Conservation (phyloP, 2,797 vertebrate species). For the Falco rusticolus region DNA sequence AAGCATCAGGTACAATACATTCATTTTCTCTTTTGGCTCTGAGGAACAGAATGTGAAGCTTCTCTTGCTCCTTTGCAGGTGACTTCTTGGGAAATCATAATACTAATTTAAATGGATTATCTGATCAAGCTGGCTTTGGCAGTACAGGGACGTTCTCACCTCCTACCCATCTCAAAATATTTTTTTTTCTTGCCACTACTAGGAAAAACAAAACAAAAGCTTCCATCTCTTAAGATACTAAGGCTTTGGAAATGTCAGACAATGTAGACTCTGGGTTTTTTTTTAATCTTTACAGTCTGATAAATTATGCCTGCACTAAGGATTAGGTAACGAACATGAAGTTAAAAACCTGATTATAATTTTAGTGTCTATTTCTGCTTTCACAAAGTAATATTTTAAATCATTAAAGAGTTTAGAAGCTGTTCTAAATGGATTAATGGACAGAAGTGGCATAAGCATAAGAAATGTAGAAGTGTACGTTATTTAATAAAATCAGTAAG, state of each 20-base stretch:
- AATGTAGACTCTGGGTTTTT: not conserved
- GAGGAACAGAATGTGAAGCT: not conserved
- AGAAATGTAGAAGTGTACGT: not conserved
- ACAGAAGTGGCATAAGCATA: not conserved
- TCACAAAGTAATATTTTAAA: not conserved
- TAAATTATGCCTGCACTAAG: not conserved
- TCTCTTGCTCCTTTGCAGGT: not conserved
- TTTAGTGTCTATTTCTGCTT: not conserved
- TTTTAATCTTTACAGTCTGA: not conserved
- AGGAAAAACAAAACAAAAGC: not conserved
- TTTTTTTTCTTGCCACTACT: not conserved
- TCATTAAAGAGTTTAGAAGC: not conserved
- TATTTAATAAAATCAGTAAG: not conserved
- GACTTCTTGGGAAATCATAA: not conserved
- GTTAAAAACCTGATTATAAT: not conserved
- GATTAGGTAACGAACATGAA: not conserved
- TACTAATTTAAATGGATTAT: not conserved
- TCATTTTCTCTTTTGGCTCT: not conserved
- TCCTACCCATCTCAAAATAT: not conserved
- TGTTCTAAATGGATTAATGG: not conserved
- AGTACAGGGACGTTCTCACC: not conserved
- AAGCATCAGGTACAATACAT: not conserved
- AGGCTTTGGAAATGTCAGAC: not conserved
- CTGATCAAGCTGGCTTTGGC: not conserved
- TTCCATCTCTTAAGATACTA: not conserved